Conservation (phyloP, 2,888 invertebrate species). For the Drosophila phalerata region DNA sequence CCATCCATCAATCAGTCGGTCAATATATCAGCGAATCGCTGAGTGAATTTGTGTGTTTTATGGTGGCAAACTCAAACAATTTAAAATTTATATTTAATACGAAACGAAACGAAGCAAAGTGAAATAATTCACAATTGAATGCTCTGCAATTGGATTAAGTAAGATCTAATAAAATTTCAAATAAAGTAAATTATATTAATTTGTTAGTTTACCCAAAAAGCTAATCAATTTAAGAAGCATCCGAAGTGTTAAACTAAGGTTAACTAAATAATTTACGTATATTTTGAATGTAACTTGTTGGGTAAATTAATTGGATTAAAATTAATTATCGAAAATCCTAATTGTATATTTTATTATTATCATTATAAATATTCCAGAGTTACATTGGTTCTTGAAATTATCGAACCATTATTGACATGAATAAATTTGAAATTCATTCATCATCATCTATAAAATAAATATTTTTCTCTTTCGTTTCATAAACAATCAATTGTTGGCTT, state of each 20-base stretch:
- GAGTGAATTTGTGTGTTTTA: conserved; percentile 61
- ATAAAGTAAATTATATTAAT: neutral
- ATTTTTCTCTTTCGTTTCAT: neutral
- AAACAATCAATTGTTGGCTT: conserved; percentile 20
- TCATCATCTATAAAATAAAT: neutral
- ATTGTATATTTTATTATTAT: too few species aligned
- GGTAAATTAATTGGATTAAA: too few species aligned
- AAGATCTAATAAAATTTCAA: neutral
- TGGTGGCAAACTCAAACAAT: conserved; percentile 12
- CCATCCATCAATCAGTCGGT: conserved; percentile 46
- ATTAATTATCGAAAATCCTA: too few species aligned
- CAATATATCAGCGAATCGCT: conserved; percentile 50
- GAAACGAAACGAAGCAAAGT: neutral
- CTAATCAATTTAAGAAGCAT: neutral
- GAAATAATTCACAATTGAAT: conserved; percentile 35
- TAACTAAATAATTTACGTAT: neutral
- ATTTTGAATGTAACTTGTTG: neutral
- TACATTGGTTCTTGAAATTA: neutral
- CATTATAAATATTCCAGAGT: too few species aligned
- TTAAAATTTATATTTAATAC: neutral
- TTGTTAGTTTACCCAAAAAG: neutral
- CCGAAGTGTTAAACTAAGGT: neutral
- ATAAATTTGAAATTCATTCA: conserved; percentile 1
- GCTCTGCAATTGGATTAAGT: conserved; percentile 28
- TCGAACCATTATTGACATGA: neutral